Evolutionary conservation across 1,140 invertebrate species (phyloP).

Genomic region (Choristoneura fumiferana): DNA sequence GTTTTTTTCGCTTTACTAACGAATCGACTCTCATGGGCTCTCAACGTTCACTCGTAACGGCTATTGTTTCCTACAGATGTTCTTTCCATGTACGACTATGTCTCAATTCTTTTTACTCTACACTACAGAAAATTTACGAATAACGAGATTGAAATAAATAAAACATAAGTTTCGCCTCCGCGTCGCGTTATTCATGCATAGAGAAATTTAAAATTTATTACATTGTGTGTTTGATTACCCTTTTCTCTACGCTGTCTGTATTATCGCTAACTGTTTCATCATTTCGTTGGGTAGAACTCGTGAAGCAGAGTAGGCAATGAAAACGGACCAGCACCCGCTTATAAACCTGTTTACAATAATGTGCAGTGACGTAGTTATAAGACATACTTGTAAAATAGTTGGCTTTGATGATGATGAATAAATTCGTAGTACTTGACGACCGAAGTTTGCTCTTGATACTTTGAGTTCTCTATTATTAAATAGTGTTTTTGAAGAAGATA

Average conservation of each 20-base stretch:
- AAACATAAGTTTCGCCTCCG: not conserved
- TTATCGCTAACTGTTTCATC: slow-evolving; percentile 1
- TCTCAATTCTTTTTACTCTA: slow-evolving; percentile 30
- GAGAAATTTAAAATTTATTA: slow-evolving; percentile 7
- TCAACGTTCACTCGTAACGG: slow-evolving; percentile 40
- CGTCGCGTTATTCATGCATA: not conserved
- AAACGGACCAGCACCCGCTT: no score
- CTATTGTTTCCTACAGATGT: slow-evolving; percentile 43
- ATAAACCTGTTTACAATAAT: no score
- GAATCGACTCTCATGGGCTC: slow-evolving; percentile 49
- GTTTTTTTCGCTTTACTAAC: slow-evolving; percentile 46
- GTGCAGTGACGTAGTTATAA: no score
- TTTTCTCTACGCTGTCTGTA: not conserved
- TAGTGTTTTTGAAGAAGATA: no score
- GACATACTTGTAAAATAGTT: no score
- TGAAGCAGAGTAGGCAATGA: no score
- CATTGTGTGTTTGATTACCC: slow-evolving; percentile 8
- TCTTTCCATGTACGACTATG: slow-evolving; percentile 32
- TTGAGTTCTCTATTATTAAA: no score
- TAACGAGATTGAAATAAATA: not conserved
- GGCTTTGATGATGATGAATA: no score
- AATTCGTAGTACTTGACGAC: no score
- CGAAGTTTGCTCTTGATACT: no score
- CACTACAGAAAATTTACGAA: not conserved
- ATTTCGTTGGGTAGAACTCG: not conserved